phyloP scores from a whole-genome alignment of 1,140 invertebrate species.

The Nephotettix cincticeps region DNA sequence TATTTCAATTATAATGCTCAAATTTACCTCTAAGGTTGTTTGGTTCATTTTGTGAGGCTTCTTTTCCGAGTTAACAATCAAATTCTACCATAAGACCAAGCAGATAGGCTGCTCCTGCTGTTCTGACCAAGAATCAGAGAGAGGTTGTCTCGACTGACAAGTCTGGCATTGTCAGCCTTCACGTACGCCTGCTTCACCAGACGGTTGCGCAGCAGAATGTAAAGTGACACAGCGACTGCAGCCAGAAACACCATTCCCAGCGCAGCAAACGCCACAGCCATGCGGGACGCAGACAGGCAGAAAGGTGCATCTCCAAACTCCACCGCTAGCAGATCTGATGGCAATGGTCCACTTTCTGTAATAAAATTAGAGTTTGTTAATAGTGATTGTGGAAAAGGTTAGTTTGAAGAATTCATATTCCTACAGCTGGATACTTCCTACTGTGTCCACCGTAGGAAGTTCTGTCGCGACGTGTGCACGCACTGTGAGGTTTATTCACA shows the following conservation, averaged over 20 bases:
- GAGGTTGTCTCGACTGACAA: not conserved
- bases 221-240: constrained; percentile 3
- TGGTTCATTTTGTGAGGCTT: no score
- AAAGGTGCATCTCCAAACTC: constrained; percentile 57
- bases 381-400: no score
- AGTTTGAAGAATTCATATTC: no score
- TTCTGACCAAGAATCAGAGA: constrained; percentile 5
- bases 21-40: no score
- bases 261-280: constrained; percentile 67
- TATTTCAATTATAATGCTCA: no score
- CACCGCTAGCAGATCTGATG: not conserved
- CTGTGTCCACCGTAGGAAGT: no score
- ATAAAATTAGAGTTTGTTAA: no score
- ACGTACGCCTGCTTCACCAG: not conserved
- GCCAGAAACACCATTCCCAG: constrained; percentile 62
- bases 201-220: constrained; percentile 1
- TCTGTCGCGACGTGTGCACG: no score
- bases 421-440: no score
- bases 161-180: not conserved
- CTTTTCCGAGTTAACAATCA: not conserved
- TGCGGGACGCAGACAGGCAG: constrained; percentile 68
- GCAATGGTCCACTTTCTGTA: not conserved
- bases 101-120: constrained; percentile 8
- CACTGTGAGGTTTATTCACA: no score
- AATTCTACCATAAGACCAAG: constrained; percentile 8